phyloP scores from a whole-genome alignment of 2,797 vertebrate genomes.

The Oryzias dopingdopingensis region DNA sequence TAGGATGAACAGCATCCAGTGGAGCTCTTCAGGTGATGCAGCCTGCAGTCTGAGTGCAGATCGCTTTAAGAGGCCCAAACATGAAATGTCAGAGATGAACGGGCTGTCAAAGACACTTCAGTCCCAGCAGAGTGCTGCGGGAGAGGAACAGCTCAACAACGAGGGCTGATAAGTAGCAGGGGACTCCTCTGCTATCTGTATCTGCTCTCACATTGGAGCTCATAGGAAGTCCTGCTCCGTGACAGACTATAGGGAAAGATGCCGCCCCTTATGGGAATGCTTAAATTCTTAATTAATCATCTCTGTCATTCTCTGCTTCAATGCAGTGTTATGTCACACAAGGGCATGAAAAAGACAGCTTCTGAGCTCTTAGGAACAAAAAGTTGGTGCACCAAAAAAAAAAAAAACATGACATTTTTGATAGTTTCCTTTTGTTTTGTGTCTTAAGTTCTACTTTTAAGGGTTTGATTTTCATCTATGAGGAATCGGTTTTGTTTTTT shows the following conservation, averaged over 20 bases:
- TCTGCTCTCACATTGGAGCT: constrained; percentile 55
- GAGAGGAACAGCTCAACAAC: constrained; percentile 51
- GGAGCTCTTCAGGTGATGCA: constrained; percentile 12
- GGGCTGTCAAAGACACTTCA: constrained; percentile 47
- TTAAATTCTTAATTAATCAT: constrained; percentile 52
- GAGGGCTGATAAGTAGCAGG: constrained; percentile 61
- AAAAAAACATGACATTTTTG: too few species aligned
- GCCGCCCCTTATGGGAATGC: constrained; percentile 28
- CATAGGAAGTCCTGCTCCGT: constrained; percentile 36
- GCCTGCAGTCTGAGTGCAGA: not conserved
- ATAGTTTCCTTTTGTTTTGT: too few species aligned
- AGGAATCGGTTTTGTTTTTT: too few species aligned
- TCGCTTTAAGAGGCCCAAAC: constrained; percentile 17
- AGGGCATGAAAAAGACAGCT: constrained; percentile 7
- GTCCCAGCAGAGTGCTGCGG: constrained; percentile 44
- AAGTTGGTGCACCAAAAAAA: not conserved
- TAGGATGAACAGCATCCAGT: not conserved
- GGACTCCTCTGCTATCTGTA: constrained; percentile 70
- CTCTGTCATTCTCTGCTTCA: constrained; percentile 24
- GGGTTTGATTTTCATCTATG: too few species aligned
- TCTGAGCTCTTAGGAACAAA: constrained; percentile 10
- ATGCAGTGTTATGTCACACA: not conserved
- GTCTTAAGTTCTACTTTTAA: too few species aligned
- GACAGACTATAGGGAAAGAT: constrained; percentile 45
- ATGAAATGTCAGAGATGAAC: constrained; percentile 36